Evolutionary conservation across 2,113 vertebrate genomes (phyloP).

Genomic region (Synodontis membranacea): DNA sequence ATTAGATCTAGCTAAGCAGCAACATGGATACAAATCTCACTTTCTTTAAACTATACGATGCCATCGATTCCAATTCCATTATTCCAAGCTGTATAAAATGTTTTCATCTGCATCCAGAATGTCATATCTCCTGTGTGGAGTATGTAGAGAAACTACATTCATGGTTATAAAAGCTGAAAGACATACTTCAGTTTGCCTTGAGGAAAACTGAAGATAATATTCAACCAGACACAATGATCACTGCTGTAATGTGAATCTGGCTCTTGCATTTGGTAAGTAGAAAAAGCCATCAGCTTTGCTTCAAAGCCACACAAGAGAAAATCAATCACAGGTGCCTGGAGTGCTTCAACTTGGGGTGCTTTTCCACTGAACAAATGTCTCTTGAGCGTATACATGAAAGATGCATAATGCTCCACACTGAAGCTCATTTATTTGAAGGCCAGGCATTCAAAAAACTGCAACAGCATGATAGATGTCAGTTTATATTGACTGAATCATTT

Average conservation of each 20-base stretch:
- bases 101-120: background rate
- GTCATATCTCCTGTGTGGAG: background rate
- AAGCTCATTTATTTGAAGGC: slow-evolving; percentile 56
- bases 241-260: slow-evolving; percentile 31
- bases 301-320: slow-evolving; percentile 55
- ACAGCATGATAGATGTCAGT: slow-evolving; percentile 46
- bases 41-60: background rate
- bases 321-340: slow-evolving; percentile 59
- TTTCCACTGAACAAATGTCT: slow-evolving; percentile 52
- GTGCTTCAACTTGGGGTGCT: slow-evolving; percentile 47
- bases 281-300: slow-evolving; percentile 56
- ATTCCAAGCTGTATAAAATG: background rate
- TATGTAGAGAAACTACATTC: background rate
- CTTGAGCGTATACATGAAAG: slow-evolving; percentile 52
- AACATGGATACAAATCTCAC: background rate
- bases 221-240: slow-evolving; percentile 33
- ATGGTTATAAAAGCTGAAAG: slow-evolving; percentile 31
- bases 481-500: slow-evolving; percentile 48
- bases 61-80: background rate
- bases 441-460: slow-evolving; percentile 48
- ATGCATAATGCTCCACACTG: slow-evolving; percentile 53
- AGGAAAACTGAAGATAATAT: slow-evolving; percentile 32
- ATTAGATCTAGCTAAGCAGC: background rate
- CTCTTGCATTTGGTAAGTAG: slow-evolving; percentile 29
- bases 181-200: slow-evolving; percentile 32